A percentile compares a stretch with the other conserved stretches of the same genome.
These are phyloP conservation scores for Drosophila multiciliata DNA, from an alignment of 2,888 invertebrate genomes.

Conservation along the genomic window DNA sequence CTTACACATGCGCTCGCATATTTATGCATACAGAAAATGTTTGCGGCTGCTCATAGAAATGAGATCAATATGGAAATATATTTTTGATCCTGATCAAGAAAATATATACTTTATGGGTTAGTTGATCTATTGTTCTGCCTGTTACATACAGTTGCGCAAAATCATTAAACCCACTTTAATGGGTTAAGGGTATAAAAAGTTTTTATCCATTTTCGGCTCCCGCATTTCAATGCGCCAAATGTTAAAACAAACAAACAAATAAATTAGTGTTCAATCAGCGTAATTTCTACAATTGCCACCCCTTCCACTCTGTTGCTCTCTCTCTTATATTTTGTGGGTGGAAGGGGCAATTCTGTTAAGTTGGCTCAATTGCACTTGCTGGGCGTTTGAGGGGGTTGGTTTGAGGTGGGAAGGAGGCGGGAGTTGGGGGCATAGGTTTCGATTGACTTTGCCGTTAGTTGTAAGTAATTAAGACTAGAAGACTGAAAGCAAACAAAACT, in stretches of 20 bases:
- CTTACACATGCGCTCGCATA: no score
- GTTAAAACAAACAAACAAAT: conserved; percentile 78
- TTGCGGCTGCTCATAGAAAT: no score
- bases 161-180: no score
- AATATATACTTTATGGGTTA: no score
- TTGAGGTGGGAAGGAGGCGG: not conserved
- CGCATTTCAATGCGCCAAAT: conserved; percentile 64
- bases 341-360: conserved; percentile 26
- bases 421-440: not conserved
- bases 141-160: no score
- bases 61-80: no score
- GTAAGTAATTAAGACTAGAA: conserved; percentile 67
- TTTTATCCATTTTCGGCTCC: conserved; percentile 48
- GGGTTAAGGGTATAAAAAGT: conserved; percentile 39
- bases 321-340: conserved; percentile 32
- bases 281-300: conserved; percentile 69
- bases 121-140: no score
- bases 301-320: conserved; percentile 21
- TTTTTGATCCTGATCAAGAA: no score
- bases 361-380: conserved; percentile 55
- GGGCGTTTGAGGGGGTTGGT: not conserved
- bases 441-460: conserved; percentile 57
- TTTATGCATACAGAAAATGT: no score
- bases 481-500: conserved; percentile 20
- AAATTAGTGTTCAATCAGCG: conserved; percentile 81